These are phyloP conservation scores for Ursus arctos DNA, from an alignment of 2,113 vertebrate genomes.

Conservation along the genomic window DNA sequence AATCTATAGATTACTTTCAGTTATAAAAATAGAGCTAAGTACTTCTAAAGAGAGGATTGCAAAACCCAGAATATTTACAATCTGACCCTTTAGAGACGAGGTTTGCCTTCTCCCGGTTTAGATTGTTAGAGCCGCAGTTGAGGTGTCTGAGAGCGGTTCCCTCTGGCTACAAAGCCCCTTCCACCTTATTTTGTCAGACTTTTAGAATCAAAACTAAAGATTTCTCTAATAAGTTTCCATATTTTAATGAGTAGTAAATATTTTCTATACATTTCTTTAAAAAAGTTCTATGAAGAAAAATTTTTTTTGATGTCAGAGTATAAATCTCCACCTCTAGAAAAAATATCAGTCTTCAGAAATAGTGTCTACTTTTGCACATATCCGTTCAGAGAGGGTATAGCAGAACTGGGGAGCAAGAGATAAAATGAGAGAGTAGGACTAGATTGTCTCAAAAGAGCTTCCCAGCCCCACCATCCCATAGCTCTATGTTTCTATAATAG, in stretches of 20 bases:
- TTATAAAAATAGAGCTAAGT: background rate
- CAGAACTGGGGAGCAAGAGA: background rate
- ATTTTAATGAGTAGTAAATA: background rate
- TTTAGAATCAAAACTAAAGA: background rate
- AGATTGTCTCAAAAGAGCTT: background rate
- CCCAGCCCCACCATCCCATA: background rate
- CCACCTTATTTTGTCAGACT: background rate
- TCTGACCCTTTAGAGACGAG: background rate
- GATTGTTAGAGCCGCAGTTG: background rate
- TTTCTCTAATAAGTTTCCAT: background rate
- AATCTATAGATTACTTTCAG: background rate
- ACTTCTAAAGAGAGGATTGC: background rate
- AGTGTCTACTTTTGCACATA: background rate
- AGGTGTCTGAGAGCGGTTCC: background rate
- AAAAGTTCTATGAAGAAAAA: background rate
- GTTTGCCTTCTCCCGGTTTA: background rate
- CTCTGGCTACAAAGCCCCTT: background rate
- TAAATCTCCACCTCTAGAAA: background rate
- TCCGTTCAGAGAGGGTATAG: background rate
- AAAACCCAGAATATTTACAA: background rate
- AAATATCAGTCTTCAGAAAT: background rate
- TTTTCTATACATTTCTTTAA: background rate
- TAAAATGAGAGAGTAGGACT: background rate
- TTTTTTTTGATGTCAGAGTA: background rate
- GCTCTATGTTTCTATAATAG: constrained; percentile 10